Evolutionary conservation across 2,113 vertebrate genomes (phyloP).

Genomic region (Todiramphus chloris): DNA sequence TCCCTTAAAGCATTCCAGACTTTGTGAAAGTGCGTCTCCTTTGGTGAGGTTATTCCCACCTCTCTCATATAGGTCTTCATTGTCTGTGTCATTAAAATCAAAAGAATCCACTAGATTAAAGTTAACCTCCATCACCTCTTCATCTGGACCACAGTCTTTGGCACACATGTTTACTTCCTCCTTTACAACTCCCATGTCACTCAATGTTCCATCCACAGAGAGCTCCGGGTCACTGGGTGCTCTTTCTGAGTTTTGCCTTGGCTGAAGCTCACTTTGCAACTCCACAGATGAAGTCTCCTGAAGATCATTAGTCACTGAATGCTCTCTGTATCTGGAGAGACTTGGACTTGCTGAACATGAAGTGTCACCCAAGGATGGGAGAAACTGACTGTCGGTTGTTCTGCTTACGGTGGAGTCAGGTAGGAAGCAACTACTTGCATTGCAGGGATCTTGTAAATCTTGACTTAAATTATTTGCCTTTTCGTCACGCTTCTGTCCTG

Average conservation of each 20-base stretch:
- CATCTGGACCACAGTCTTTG: not conserved
- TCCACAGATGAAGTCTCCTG: not conserved
- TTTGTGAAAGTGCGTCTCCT: not conserved
- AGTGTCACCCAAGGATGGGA: not conserved
- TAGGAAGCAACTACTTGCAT: not conserved
- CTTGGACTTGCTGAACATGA: not conserved
- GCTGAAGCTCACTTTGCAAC: not conserved
- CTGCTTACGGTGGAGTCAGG: not conserved
- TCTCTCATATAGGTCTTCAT: not conserved
- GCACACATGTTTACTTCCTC: not conserved
- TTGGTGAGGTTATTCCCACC: not conserved
- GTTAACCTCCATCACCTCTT: slow-evolving; percentile 61
- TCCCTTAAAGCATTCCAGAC: not conserved
- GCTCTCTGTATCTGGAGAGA: not conserved
- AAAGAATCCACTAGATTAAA: slow-evolving; percentile 73
- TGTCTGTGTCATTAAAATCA: slow-evolving; percentile 66
- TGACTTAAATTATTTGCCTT: not conserved
- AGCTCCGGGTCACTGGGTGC: not conserved
- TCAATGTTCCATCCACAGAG: not conserved
- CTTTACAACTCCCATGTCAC: not conserved
- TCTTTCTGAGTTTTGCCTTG: not conserved
- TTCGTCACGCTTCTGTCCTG: not conserved
- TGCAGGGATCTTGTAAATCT: not conserved
- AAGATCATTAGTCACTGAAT: not conserved
- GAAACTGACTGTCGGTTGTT: not conserved